Base-by-base conservation (phyloP, 1,140 invertebrate species). In the Ostrea edulis region DNA sequence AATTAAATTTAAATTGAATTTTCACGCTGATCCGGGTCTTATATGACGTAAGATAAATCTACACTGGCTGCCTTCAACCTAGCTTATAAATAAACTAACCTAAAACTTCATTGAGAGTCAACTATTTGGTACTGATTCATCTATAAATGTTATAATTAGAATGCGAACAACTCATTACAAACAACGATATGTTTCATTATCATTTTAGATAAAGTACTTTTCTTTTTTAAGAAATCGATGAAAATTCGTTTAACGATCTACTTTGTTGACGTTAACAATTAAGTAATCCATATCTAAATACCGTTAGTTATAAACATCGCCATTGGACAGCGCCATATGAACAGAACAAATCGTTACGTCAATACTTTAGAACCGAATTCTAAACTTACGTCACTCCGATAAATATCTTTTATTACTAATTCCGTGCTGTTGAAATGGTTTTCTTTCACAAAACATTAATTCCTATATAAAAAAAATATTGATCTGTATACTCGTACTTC, bases 231-330 rank as follows among this genome's bases (percentile, higher is more conserved):
- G 22, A 71, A 71, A 71, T 71, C 68, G 29, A 71, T 71, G 22
- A 29, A 71, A 71, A 71, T 71, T 25, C 29, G 22, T 14, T 71
- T 29, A 35, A 71, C 29, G 68, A 25, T 29, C 14, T 35, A 35
- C 25, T 71, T 9, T 71, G n/a, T 71, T 71, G 8, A 71, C 11
- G 68, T 8, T 71, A 71, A 71, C 68, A 71, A 71, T 71, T 71
- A 71, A 71, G 68, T 11, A 71, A 71, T 71, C 68, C 14, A 71
- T 71, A 71, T 35, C 68, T 35, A 71, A 71, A 71, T 35, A 71
- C 25, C 68, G 0, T 58, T 71, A 71, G 68, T 2, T 71, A 25
- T 25, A 25, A 71, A 29, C 68, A 71, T 58, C 20, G 20, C 12
- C 20, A 58, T 14, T 58, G 55, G 55, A 58, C 55, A 58, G 20